phyloP scores from a whole-genome alignment of 2,797 vertebrate species.

The Cygnus olor region DNA sequence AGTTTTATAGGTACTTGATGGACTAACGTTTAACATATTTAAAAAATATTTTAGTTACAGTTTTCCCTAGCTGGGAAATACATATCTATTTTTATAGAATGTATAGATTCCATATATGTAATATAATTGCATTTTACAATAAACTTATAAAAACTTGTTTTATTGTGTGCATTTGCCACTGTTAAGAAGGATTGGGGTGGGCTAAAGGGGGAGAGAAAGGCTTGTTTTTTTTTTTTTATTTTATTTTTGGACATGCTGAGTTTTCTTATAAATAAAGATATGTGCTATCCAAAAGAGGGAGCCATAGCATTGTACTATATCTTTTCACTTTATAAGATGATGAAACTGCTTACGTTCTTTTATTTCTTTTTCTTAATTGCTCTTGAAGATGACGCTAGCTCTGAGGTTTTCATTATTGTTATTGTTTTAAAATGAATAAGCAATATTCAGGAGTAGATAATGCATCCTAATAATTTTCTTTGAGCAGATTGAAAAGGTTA shows the following conservation, averaged over 20 bases:
- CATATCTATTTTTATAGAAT: not conserved
- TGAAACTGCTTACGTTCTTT: not conserved
- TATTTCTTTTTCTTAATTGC: not conserved
- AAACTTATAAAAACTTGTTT: not conserved
- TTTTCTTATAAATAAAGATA: slow-evolving; percentile 15
- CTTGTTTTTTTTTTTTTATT: not conserved
- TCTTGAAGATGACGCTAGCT: not conserved
- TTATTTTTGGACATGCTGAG: not conserved
- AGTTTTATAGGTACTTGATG: not conserved
- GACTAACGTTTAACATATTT: not conserved
- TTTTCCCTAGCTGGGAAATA: not conserved
- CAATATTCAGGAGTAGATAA: not conserved
- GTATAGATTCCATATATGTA: not conserved
- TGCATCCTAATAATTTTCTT: not conserved
- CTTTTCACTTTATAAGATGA: not conserved
- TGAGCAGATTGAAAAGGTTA: not conserved
- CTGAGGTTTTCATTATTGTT: not conserved
- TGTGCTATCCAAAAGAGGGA: slow-evolving; percentile 76
- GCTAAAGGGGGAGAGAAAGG: not conserved
- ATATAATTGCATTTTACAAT: slow-evolving; percentile 5
- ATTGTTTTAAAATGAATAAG: not conserved
- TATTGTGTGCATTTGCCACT: not conserved
- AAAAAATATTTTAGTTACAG: not conserved
- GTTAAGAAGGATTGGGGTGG: not conserved
- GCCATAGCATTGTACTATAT: slow-evolving; percentile 67